phyloP scores from a whole-genome alignment of 2,888 invertebrate genomes.

The Orgyia antiqua region DNA sequence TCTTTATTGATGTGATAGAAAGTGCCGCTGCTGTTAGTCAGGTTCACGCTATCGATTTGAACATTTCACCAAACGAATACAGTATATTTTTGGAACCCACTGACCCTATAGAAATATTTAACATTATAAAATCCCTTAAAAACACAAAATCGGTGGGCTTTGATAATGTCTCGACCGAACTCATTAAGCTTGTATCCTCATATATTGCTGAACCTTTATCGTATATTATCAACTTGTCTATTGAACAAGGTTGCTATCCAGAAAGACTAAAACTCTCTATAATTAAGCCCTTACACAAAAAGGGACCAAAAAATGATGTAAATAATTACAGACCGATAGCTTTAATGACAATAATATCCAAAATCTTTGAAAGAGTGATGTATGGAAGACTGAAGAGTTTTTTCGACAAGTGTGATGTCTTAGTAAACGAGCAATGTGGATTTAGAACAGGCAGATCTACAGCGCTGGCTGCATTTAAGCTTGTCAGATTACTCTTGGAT shows the following conservation, averaged over 20 bases:
- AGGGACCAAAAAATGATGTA: neutral
- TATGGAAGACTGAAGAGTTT: neutral
- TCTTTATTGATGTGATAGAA: too few species aligned
- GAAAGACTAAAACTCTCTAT: neutral
- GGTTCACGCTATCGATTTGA: too few species aligned
- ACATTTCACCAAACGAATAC: too few species aligned
- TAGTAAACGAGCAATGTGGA: neutral
- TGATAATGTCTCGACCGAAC: too few species aligned
- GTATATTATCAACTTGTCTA: neutral
- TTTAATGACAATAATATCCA: neutral
- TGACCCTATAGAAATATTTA: too few species aligned
- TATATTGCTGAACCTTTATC: too few species aligned
- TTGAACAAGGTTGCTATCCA: neutral
- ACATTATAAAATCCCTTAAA: too few species aligned
- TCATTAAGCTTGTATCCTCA: too few species aligned
- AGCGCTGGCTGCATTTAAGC: neutral
- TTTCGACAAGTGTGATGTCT: too few species aligned
- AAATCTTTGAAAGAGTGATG: slow-evolving; percentile 1
- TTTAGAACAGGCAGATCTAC: neutral
- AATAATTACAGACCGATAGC: slow-evolving; percentile 1
- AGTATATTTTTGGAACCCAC: too few species aligned
- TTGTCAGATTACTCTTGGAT: neutral
- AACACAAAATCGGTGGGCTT: too few species aligned
- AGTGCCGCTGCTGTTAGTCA: too few species aligned
- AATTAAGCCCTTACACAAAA: slow-evolving; percentile 1